These are phyloP conservation scores for Enteromius unitaeniatus DNA, from an alignment of 2,797 vertebrate genomes.

Conservation along the genomic window DNA sequence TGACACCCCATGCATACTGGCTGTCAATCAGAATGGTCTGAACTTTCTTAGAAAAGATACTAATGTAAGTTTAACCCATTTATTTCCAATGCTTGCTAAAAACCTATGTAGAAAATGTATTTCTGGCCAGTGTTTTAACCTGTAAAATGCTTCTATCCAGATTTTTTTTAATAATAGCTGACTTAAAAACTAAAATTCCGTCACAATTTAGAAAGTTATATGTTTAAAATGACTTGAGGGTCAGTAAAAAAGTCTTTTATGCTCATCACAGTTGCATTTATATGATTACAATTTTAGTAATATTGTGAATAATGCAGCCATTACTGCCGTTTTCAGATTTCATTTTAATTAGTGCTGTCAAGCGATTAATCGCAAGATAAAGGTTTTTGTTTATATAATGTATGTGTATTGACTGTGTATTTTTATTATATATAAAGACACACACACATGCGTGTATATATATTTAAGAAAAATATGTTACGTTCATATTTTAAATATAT, in stretches of 20 bases:
- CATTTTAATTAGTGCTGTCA: background rate
- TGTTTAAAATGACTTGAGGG: background rate
- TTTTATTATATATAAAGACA: too few species aligned
- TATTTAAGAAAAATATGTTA: too few species aligned
- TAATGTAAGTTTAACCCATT: conserved; percentile 80
- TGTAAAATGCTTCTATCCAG: background rate
- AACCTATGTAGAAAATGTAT: background rate
- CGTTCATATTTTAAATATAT: too few species aligned
- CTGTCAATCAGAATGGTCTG: conserved; percentile 93
- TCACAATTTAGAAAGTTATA: background rate
- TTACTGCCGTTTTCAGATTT: background rate
- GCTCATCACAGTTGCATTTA: background rate
- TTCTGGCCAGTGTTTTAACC: background rate
- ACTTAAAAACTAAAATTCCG: background rate
- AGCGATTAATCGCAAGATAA: too few species aligned
- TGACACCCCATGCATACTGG: conserved; percentile 89
- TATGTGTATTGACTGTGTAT: too few species aligned
- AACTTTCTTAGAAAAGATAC: conserved; percentile 93
- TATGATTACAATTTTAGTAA: background rate
- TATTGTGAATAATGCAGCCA: background rate
- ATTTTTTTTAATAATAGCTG: background rate
- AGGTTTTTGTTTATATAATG: too few species aligned
- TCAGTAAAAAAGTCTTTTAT: background rate
- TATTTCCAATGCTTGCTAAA: background rate
- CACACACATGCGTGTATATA: too few species aligned